A percentile compares a stretch with the other conserved stretches of the same genome.
phyloP scores from a whole-genome alignment of 2,797 vertebrate species.

The Spheniscus humboldti region DNA sequence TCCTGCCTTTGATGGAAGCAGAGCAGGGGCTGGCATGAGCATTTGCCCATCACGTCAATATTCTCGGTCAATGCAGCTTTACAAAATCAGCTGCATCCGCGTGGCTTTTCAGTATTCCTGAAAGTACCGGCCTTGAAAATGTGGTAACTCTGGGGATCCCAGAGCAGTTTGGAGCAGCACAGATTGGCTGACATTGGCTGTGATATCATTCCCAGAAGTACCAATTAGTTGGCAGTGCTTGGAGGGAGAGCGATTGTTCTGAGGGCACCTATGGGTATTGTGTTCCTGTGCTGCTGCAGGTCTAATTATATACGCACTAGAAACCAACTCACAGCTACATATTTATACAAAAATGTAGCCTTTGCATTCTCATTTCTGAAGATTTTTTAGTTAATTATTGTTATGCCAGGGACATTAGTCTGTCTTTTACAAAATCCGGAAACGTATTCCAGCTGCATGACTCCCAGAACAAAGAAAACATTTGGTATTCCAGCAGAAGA shows the following conservation, averaged over 20 bases:
- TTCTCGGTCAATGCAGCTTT: not conserved
- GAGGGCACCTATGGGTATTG: slow-evolving; percentile 51
- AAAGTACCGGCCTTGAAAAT: slow-evolving; percentile 26
- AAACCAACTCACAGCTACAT: slow-evolving; percentile 33
- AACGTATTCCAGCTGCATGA: not conserved
- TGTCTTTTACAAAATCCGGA: not conserved
- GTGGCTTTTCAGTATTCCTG: slow-evolving; percentile 51
- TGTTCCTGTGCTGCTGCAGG: not conserved
- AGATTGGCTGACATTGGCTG: slow-evolving; percentile 43
- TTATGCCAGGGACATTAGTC: not conserved
- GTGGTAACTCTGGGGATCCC: slow-evolving; percentile 28
- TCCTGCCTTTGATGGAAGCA: not conserved
- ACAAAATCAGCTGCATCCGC: not conserved
- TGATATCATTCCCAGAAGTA: slow-evolving; percentile 63
- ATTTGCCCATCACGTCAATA: not conserved
- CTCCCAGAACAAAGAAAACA: slow-evolving; percentile 14
- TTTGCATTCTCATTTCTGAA: slow-evolving; percentile 20
- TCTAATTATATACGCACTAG: slow-evolving; percentile 42
- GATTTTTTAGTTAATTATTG: slow-evolving; percentile 43
- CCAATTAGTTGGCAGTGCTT: slow-evolving; percentile 64
- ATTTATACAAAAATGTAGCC: slow-evolving; percentile 26
- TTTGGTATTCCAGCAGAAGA: not conserved
- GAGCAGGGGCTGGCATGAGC: not conserved
- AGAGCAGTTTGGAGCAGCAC: slow-evolving; percentile 20
- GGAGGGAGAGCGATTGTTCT: slow-evolving; percentile 55